These are phyloP conservation scores for Lasioglossum baleicum DNA, from an alignment of 1,140 invertebrate species.

Conservation along the genomic window DNA sequence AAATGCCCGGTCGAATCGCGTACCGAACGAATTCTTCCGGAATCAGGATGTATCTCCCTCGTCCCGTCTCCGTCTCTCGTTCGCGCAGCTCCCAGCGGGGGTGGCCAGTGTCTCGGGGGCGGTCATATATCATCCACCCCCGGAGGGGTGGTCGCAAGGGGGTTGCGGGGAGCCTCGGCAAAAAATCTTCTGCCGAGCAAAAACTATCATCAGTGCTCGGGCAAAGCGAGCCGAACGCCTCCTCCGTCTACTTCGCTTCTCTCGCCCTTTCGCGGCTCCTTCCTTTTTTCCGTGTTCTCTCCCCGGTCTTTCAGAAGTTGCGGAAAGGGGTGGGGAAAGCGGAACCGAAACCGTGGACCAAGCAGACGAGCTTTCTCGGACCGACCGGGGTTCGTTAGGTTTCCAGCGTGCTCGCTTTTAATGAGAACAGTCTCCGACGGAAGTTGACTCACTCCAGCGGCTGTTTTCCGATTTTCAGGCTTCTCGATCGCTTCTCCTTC, in stretches of 20 bases:
- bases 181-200: slow-evolving; percentile 78
- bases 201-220: slow-evolving; percentile 79
- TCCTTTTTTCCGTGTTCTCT: slow-evolving; percentile 14
- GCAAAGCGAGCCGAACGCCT: slow-evolving; percentile 77
- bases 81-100: slow-evolving; percentile 64
- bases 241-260: slow-evolving; percentile 44
- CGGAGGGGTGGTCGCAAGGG: slow-evolving; percentile 67
- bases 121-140: slow-evolving; percentile 80
- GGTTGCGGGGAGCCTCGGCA: slow-evolving; percentile 53
- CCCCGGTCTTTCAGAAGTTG: slow-evolving; percentile 18
- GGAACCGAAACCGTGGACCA: slow-evolving; percentile 1
- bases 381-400: slow-evolving; percentile 18
- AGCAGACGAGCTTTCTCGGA: background rate
- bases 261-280: slow-evolving; percentile 33
- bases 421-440: background rate
- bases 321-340: background rate
- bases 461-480: too few relatives aligned
- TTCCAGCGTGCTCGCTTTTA: slow-evolving; percentile 30
- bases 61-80: slow-evolving; percentile 37
- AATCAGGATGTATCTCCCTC: slow-evolving; percentile 62
- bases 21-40: slow-evolving; percentile 73
- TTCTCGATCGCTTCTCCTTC: too few relatives aligned
- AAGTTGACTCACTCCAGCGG: too few relatives aligned
- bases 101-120: slow-evolving; percentile 79
- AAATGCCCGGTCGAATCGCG: slow-evolving; percentile 46